Base-by-base conservation (phyloP, 92 coral and sea anemone species). In the Pocillopora meandrina region DNA sequence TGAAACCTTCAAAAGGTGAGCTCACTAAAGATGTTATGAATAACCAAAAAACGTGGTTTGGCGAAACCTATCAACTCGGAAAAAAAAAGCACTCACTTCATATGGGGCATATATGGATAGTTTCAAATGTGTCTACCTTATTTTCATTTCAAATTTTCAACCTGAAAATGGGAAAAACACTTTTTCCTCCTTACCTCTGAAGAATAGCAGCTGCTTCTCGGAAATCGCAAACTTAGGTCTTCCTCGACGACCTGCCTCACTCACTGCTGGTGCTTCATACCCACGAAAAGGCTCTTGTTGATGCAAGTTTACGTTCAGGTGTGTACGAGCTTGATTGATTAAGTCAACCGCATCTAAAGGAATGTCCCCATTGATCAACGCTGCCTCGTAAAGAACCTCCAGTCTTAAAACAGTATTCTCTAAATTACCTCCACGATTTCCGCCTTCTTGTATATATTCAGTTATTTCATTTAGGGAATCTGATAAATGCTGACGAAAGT, bases 211-310 rank as follows among this genome's bases (percentile, higher is more conserved):
- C 74, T 69, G 74, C 42, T 69, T 13, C 47, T 69, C 74, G 34
- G 74, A 69, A 69, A 69, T 69, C 19, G 74, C 34, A 69, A 69
- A 69, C 13, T 69, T 69, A 23, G 74, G 74, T 69, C 74, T 69
- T 69, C 74, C 74, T 42, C 74, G 62, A 11, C 62, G 62, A 2
- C 62, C 62, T 2, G 1, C 62, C 62, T 59, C 62, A 16, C 62
- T 59, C 62, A 16, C 62, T 59, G 13, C 62, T 59, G 62, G 62
- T 16, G 62, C 62, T 59, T 59, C 62, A 59, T 59, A 59, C 13
- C 62, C 62, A 2, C 11, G 62, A 59, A 59, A 59, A 59, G 62
- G 62, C 62, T 59, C 14, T 16, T 59, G 62, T 16, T 59, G 62
- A 59, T 59, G 1, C 62, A 16, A 59, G 62, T 11, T 59, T 69